Evolutionary conservation across 2,797 vertebrate species (phyloP), one percentile per base, ranked within the genome.

Genomic region (Pitangus sulphuratus): DNA sequence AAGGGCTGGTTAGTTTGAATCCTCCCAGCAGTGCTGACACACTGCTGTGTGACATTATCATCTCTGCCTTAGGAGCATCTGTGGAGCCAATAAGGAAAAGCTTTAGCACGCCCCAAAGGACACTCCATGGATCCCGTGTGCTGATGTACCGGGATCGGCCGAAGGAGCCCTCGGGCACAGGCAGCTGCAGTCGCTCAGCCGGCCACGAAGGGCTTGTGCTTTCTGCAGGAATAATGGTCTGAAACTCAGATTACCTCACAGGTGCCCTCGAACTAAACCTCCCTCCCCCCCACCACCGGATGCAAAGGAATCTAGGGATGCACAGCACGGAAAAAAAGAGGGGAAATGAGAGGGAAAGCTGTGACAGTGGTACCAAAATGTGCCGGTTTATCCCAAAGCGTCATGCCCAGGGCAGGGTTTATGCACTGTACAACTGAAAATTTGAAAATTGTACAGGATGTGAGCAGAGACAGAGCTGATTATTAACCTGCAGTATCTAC

Each of bases 401-500:
- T 57, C 61, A 9, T 50, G 75, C 75, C 79, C n/a, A 3, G 33
- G 54, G 56, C 2, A 62, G 9, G 26, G 56, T 64, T 68, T 90
- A 62, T 65, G 28, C 53, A 45, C 18, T 74, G 84, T 77, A 84
- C 86, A 94, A 87, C 62, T 35, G 51, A 77, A 61, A 95, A 77
- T 82, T 81, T 35, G 51, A 77, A 61, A 95, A 77, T 82, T 81
- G 66, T 95, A 90, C 94, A 86, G 82, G 61, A 84, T 44, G 75
- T 62, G 91, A 97, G 92, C 90, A 90, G 95, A 96, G 83, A 72
- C 0, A 75, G 33, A 83, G 82, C 81, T 91, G 72, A 77, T 60
- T 92, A 89, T 62, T 92, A 44, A 95, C 95, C 95, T 81, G 71
- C 84, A 94, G 61, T n/a, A 87, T 74, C 97, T 96, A 97, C 88